Evolutionary conservation across 1,140 invertebrate genomes (phyloP).

Genomic region (Stegodyphus mimosarum): DNA sequence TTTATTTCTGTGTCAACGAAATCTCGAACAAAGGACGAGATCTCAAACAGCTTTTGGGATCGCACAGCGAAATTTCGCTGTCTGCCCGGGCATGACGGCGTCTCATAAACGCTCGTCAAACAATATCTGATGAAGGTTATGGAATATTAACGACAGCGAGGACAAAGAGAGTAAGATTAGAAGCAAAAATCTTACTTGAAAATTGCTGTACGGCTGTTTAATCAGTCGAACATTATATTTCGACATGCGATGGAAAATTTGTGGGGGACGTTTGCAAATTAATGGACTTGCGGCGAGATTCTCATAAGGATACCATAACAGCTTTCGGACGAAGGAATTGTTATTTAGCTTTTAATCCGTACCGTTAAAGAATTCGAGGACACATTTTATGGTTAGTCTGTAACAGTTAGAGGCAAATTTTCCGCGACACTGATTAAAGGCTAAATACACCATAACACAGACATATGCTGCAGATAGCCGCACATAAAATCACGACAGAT

Average conservation of each 20-base stretch:
- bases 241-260: not conserved
- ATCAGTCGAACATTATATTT: constrained; percentile 23
- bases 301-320: no score
- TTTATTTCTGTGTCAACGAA: not conserved
- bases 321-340: no score
- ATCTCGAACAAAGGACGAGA: not conserved
- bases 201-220: constrained; percentile 38
- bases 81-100: constrained; percentile 21
- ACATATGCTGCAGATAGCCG: no score
- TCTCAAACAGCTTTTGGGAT: not conserved
- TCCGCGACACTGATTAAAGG: no score
- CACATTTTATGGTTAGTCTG: no score
- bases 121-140: constrained; percentile 32
- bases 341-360: no score
- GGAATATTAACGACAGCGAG: constrained; percentile 16
- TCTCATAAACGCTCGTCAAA: constrained; percentile 47
- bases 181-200: constrained; percentile 30
- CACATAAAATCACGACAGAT: no score
- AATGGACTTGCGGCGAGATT: not conserved
- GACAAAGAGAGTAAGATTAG: constrained; percentile 17
- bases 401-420: no score
- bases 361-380: no score
- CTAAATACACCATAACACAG: no score
- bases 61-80: not conserved
- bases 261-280: not conserved